phyloP scores from a whole-genome alignment of 2,888 invertebrate species.

The Caenorhabditis sp. region DNA sequence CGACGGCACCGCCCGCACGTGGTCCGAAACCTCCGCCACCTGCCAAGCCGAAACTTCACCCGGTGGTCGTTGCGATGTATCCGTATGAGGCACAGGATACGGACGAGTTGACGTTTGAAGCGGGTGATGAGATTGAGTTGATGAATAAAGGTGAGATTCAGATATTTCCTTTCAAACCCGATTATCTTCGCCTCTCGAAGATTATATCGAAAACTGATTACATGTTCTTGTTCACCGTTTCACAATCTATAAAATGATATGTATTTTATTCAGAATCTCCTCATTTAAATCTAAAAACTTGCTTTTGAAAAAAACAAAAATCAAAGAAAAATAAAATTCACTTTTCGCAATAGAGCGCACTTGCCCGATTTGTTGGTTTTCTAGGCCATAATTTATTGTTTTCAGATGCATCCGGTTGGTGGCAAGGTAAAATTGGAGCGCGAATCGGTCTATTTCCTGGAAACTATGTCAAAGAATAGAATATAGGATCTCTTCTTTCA shows the following conservation, averaged over 20 bases:
- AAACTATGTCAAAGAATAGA: conserved; percentile 76
- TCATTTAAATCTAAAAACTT: no score
- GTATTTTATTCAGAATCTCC: no score
- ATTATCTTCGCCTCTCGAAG: no score
- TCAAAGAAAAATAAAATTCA: no score
- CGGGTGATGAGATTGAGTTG: conserved; percentile 77
- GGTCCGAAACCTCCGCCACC: conserved; percentile 73
- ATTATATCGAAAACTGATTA: no score
- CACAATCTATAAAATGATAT: no score
- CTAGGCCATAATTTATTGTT: no score
- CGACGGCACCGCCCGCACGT: conserved; percentile 43
- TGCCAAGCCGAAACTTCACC: conserved; percentile 69
- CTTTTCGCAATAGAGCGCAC: no score
- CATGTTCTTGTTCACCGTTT: no score
- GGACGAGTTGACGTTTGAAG: conserved; percentile 77
- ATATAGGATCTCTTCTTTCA: conserved; percentile 5
- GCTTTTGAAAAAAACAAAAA: no score
- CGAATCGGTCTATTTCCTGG: conserved; percentile 78
- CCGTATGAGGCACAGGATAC: conserved; percentile 78
- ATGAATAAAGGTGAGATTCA: conserved; percentile 75
- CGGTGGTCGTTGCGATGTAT: conserved; percentile 74
- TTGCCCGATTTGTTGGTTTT: no score
- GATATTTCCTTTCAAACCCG: background rate
- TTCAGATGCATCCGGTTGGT: conserved; percentile 79
- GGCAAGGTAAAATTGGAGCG: conserved; percentile 76